phyloP scores from a whole-genome alignment of 2,888 invertebrate genomes.

The Acanthosepion lycidas region DNA sequence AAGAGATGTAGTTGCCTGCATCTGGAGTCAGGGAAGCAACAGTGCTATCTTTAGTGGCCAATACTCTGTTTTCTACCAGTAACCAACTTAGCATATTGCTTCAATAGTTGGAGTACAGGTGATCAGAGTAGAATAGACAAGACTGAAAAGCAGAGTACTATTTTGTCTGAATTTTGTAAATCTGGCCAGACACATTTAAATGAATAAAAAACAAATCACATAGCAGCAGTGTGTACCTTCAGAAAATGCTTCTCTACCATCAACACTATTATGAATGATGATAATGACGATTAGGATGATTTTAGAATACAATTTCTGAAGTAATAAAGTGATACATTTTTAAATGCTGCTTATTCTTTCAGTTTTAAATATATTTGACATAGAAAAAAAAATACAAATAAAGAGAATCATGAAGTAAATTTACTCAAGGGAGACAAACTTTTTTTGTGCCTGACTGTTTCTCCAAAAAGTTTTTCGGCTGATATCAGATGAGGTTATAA shows the following conservation, averaged over 20 bases:
- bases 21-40: not conserved
- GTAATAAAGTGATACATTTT: not conserved
- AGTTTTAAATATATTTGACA: not conserved
- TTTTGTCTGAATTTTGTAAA: not conserved
- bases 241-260: not conserved
- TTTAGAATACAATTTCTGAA: not conserved
- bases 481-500: conserved; percentile 15
- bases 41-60: not conserved
- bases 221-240: not conserved
- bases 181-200: not conserved
- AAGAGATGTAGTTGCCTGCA: not conserved
- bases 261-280: not conserved
- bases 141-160: not conserved
- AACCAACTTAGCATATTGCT: not conserved
- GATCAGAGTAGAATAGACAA: not conserved
- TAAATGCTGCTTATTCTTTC: not conserved
- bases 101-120: not conserved
- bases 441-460: not conserved
- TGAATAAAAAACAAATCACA: not conserved
- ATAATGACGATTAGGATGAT: not conserved
- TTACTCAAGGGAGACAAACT: not conserved
- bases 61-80: not conserved
- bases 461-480: not conserved
- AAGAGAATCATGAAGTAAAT: not conserved
- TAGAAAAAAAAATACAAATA: not conserved